A percentile compares a stretch with the other conserved stretches of the same genome.
These are phyloP conservation scores for Apodemia hepburni DNA, from an alignment of 2,888 invertebrate species.

Conservation along the genomic window DNA sequence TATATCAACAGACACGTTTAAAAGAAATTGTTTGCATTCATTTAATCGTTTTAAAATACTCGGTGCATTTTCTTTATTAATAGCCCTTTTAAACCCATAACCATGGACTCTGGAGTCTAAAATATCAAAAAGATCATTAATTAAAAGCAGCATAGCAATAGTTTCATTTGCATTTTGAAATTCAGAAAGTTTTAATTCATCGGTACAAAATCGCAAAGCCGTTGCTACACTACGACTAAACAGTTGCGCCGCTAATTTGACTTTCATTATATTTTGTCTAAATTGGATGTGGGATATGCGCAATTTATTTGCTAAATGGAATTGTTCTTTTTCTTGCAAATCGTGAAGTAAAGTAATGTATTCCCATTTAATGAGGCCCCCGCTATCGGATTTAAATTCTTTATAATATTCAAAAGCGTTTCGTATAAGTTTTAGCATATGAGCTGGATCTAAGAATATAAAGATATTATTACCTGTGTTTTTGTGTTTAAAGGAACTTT, in stretches of 20 bases:
- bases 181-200: neutral
- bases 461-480: no score
- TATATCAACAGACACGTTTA: neutral
- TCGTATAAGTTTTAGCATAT: no score
- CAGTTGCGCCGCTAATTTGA: neutral
- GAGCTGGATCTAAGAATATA: no score
- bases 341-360: constrained; percentile 6
- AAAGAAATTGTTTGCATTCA: neutral
- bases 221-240: neutral
- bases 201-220: neutral
- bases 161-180: neutral
- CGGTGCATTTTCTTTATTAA: neutral
- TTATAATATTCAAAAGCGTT: no score
- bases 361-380: no score
- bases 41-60: neutral
- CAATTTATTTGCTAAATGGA: neutral
- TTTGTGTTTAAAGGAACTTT: no score
- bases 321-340: constrained; percentile 4
- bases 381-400: no score
- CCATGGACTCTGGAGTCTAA: constrained; percentile 4
- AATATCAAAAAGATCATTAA: constrained; percentile 5
- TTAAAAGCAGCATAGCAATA: neutral
- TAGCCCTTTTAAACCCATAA: neutral
- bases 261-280: neutral
- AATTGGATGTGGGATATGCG: no score